Conservation (phyloP, 2,797 vertebrate species). For the Pitangus sulphuratus region DNA sequence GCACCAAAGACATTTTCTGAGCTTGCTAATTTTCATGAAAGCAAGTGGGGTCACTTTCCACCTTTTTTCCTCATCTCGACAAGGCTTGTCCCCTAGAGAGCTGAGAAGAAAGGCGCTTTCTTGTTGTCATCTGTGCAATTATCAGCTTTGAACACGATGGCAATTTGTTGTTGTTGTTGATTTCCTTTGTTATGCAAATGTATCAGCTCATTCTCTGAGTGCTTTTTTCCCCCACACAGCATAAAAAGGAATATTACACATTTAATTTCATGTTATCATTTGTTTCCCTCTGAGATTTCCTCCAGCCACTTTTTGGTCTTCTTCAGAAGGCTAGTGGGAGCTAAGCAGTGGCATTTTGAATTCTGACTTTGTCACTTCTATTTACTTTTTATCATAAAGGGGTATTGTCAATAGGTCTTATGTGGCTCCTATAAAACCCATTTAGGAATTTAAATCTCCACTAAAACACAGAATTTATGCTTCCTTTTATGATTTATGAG, state of each 20-base stretch:
- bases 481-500: conserved; percentile 71
- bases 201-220: conserved; percentile 43
- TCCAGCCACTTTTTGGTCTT: conserved; percentile 41
- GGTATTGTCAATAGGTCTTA: conserved; percentile 70
- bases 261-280: conserved; percentile 71
- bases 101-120: conserved; percentile 53
- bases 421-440: conserved; percentile 69
- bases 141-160: conserved; percentile 76
- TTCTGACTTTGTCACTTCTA: conserved; percentile 69
- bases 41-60: conserved; percentile 63
- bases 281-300: conserved; percentile 46
- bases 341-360: conserved; percentile 44
- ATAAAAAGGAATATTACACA: conserved; percentile 70
- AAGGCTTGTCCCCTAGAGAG: conserved; percentile 36
- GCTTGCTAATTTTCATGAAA: conserved; percentile 64
- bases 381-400: conserved; percentile 73
- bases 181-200: conserved; percentile 83
- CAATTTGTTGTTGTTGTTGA: conserved; percentile 83
- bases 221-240: conserved; percentile 15
- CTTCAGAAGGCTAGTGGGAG: conserved; percentile 13
- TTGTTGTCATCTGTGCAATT: conserved; percentile 76
- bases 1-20: conserved; percentile 42
- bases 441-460: conserved; percentile 71
- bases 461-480: conserved; percentile 65
- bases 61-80: conserved; percentile 37